Evolutionary conservation across 2,113 vertebrate genomes (phyloP).

Genomic region (Aegotheles bennettii): DNA sequence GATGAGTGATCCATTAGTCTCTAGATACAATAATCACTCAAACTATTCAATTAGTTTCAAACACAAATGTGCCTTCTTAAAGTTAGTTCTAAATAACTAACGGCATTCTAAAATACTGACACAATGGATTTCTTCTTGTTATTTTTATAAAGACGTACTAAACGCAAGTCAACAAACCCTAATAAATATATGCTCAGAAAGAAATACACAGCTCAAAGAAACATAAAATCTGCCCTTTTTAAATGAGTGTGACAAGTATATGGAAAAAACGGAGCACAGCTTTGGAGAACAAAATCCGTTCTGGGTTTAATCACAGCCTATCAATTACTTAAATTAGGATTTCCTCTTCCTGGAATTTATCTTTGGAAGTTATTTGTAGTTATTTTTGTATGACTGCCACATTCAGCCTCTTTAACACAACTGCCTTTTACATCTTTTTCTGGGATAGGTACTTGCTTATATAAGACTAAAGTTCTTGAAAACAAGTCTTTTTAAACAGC

Average conservation of each 20-base stretch:
- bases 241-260: not conserved
- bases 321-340: not conserved
- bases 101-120: not conserved
- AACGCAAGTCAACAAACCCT: not conserved
- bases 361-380: not conserved
- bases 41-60: not conserved
- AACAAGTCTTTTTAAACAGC: not conserved
- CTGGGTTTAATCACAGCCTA: not conserved
- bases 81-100: not conserved
- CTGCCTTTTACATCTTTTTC: not conserved
- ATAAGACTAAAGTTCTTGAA: not conserved
- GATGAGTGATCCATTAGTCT: not conserved
- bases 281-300: not conserved
- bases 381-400: not conserved
- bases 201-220: not conserved
- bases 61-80: not conserved
- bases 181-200: not conserved
- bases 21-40: not conserved
- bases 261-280: not conserved
- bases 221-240: not conserved
- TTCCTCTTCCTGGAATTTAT: not conserved
- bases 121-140: not conserved
- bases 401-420: not conserved
- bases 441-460: not conserved
- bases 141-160: not conserved